Evolutionary conservation across 2,888 invertebrate species (phyloP).

Genomic region (Cabera pusaria): DNA sequence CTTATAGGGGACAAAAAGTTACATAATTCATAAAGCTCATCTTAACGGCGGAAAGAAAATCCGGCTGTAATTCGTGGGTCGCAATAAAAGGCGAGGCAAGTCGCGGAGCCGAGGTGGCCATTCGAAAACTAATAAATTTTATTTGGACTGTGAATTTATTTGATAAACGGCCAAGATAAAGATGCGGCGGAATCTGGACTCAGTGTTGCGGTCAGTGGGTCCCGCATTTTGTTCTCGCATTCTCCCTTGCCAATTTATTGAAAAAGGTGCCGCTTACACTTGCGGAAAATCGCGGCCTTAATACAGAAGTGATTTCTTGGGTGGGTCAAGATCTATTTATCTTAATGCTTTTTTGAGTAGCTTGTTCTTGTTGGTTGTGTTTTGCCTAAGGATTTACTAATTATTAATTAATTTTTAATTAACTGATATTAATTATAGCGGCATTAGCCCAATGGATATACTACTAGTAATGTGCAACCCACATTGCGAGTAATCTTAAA

Average conservation of each 20-base stretch:
- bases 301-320: constrained; percentile 8
- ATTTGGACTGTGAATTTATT: constrained; percentile 72
- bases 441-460: too few species aligned
- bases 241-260: constrained; percentile 9
- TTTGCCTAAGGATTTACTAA: too few species aligned
- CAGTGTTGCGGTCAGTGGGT: constrained; percentile 54
- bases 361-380: not conserved
- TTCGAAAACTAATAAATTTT: constrained; percentile 76
- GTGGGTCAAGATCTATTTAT: constrained; percentile 1
- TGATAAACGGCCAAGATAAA: constrained; percentile 74
- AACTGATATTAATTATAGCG: too few species aligned
- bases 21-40: constrained; percentile 41
- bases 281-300: constrained; percentile 3
- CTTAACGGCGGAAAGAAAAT: constrained; percentile 41
- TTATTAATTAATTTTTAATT: too few species aligned
- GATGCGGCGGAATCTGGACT: constrained; percentile 49
- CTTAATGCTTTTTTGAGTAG: constrained; percentile 2
- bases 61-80: constrained; percentile 53
- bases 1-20: constrained; percentile 35
- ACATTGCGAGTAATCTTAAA: too few species aligned
- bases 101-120: constrained; percentile 62
- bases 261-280: constrained; percentile 7
- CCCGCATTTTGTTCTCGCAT: constrained; percentile 22
- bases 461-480: too few species aligned
- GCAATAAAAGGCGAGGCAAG: constrained; percentile 56